Percentiles rank a stretch among this genome's conserved stretches.
phyloP scores from a whole-genome alignment of 2,888 invertebrate species.

The Eupelmus urozonus region DNA sequence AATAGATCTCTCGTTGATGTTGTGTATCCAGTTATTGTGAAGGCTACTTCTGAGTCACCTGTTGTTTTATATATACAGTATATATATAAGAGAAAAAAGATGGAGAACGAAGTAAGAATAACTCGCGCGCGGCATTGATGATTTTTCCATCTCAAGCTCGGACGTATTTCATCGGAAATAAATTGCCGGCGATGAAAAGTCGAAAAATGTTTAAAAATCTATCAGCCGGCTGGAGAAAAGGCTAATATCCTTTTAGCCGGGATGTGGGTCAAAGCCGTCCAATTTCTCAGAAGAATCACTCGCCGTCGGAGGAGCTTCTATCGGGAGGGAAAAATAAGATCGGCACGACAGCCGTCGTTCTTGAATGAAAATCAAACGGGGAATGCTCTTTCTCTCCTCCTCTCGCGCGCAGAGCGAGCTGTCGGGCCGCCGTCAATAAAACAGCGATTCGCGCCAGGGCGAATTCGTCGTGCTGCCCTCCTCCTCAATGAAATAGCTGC shows the following conservation, averaged over 20 bases:
- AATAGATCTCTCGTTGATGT: too few relatives aligned
- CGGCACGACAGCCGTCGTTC: constrained; percentile 23
- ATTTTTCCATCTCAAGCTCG: too few relatives aligned
- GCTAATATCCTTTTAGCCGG: neutral
- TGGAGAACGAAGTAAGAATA: too few relatives aligned
- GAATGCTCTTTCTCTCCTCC: constrained; percentile 3
- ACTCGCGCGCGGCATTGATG: too few relatives aligned
- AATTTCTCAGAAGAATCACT: constrained; percentile 42
- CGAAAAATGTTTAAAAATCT: too few relatives aligned
- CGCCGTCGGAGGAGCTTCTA: constrained; percentile 18
- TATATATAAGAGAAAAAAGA: too few relatives aligned
- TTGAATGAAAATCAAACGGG: constrained; percentile 44
- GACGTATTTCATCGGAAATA: too few relatives aligned
- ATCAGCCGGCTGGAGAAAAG: constrained; percentile 18
- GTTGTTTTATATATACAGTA: too few relatives aligned
- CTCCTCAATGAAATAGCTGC: constrained; percentile 17
- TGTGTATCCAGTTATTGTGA: too few relatives aligned
- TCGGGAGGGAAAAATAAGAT: constrained; percentile 25
- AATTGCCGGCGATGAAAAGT: too few relatives aligned
- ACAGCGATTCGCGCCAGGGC: constrained; percentile 6
- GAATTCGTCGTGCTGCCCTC: neutral
- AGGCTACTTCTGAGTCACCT: too few relatives aligned
- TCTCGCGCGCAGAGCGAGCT: neutral
- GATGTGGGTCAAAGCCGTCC: constrained; percentile 48
- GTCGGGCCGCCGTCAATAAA: constrained; percentile 31